Evolutionary conservation across 2,113 vertebrate species (phyloP), one percentile per base, ranked within the genome.

Genomic region (Cariama cristata): DNA sequence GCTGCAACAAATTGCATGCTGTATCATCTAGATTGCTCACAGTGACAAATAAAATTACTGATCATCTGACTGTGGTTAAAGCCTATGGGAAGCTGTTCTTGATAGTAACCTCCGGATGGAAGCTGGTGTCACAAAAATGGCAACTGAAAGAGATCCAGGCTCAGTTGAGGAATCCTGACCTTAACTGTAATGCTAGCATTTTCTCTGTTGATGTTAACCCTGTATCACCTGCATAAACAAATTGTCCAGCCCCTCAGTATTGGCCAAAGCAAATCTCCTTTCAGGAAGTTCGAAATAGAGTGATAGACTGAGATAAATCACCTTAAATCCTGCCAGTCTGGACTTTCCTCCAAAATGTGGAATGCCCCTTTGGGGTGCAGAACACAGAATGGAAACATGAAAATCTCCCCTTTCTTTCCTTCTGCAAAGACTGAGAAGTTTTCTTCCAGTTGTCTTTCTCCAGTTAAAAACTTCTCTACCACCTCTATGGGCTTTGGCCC

Each of bases 171-270:
- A 93, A 59, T 40, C 38, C 74, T 26, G 20, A 82, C 32, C 33
- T 27, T 59, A 60, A 35, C 21, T 0, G 0, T 24, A 59, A 81
- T 12, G 23, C 24, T 59, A 16, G 47, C 4, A 12, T 67, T 72
- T 87, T 63, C 24, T 50, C 12, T 52, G 19, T 9, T 69, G 35
- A 24, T 47, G 10, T 59, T 84, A 67, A 85, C 15, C 4, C 33
- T 49, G 8, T 50, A 59, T 35, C 7, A 35, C 23, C 9, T 35
- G 26, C 56, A 63, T 30, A 26, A 85, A 74, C 15, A 85, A 63
- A 30, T 47, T 17, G 1, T 47, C 15, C 17, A 45, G 14, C 27
- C 16, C 7, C 6, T 45, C n/a, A 38, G 32, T 14, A 13, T 32
- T 33, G 74, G 19, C 14, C 40, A 68, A 55, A 89, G 50, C 19